Percentiles rank a stretch among this genome's conserved stretches.
These are phyloP conservation scores for Thripadectes ignobilis DNA, from an alignment of 2,797 vertebrate species.

Conservation along the genomic window DNA sequence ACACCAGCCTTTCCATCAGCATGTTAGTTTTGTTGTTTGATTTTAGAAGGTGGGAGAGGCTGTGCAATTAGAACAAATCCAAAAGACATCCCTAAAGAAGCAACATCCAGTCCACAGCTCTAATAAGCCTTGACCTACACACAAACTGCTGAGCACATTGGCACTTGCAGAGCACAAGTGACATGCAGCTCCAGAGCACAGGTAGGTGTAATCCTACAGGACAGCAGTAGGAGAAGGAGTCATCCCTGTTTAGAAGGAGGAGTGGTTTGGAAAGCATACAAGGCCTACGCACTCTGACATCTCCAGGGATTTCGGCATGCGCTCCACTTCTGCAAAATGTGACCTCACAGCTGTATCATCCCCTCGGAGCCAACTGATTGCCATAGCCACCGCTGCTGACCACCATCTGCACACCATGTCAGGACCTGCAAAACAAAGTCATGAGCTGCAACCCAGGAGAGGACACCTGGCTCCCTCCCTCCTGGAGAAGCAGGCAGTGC, in stretches of 20 bases:
- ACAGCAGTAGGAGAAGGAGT: neutral
- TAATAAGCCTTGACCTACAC: neutral
- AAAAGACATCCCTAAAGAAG: neutral
- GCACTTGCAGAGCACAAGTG: neutral
- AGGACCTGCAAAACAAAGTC: conserved; percentile 76
- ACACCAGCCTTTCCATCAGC: neutral
- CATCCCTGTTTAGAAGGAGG: neutral
- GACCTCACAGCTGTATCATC: conserved; percentile 85
- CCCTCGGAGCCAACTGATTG: conserved; percentile 90
- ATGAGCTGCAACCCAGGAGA: neutral
- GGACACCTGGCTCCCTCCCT: fast-evolving
- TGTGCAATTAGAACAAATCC: neutral
- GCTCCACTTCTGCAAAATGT: conserved; percentile 87
- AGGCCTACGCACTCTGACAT: conserved; percentile 75
- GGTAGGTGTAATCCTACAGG: neutral
- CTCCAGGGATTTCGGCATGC: conserved; percentile 90
- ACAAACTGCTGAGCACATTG: neutral
- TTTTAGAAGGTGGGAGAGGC: neutral
- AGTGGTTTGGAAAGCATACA: fast-evolving
- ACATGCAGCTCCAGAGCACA: neutral
- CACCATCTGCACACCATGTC: conserved; percentile 95
- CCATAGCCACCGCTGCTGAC: conserved; percentile 88
- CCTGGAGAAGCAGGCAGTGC: fast-evolving
- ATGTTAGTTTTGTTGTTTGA: neutral
- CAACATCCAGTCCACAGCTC: neutral